A percentile compares a stretch with the other conserved stretches of the same genome.
Conservation (phyloP, 2,113 vertebrate genomes). For the Leptocoma aspasia region DNA sequence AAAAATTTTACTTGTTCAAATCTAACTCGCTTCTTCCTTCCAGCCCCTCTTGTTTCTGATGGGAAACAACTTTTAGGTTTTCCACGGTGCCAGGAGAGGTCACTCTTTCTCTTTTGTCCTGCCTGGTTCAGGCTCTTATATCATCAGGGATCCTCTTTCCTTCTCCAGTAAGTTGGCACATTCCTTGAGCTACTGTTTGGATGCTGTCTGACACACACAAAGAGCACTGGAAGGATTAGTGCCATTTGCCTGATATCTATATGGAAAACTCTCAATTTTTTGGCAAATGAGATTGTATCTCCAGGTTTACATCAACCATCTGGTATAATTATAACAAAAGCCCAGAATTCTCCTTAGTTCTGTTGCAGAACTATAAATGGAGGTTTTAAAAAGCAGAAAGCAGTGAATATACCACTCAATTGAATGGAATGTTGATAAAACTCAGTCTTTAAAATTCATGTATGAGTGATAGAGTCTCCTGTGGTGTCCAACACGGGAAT, state of each 20-base stretch:
- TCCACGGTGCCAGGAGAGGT: constrained; percentile 72
- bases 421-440: background rate
- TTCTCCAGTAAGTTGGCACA: background rate
- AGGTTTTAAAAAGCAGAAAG: background rate
- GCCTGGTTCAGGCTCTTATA: background rate
- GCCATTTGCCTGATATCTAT: background rate
- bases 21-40: background rate
- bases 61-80: background rate
- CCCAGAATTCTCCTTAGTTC: background rate
- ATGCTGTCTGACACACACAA: background rate
- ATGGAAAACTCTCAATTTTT: background rate
- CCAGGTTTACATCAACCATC: background rate
- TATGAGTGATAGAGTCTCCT: background rate
- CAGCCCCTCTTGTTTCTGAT: background rate
- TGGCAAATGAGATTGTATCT: background rate
- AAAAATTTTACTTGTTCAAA: background rate
- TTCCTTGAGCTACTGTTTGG: constrained; percentile 18
- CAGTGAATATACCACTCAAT: background rate
- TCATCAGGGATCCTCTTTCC: background rate
- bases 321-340: background rate
- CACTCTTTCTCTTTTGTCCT: constrained; percentile 73
- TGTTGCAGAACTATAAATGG: background rate
- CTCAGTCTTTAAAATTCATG: background rate
- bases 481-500: background rate
- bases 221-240: background rate